Percentiles rank a stretch among this genome's conserved stretches.
Conservation (phyloP, 2,888 invertebrate genomes). For the Aleiodes alternator region DNA sequence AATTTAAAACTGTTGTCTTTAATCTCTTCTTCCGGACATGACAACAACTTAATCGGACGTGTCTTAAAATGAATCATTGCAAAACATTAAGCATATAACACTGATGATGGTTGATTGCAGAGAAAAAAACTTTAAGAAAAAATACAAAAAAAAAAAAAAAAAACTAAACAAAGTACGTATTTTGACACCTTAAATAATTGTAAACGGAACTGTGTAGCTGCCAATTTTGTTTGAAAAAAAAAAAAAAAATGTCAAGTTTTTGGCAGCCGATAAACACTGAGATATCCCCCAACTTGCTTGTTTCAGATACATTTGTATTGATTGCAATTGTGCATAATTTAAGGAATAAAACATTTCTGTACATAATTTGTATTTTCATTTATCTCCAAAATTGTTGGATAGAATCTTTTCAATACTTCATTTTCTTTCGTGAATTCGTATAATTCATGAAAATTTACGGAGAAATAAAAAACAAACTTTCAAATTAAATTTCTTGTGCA, state of each 20-base stretch:
- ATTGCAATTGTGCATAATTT: slow-evolving; percentile 77
- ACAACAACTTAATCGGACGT: slow-evolving; percentile 74
- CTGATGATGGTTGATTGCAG: slow-evolving; percentile 62
- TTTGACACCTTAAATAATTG: slow-evolving; percentile 43
- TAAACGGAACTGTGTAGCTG: slow-evolving; percentile 38
- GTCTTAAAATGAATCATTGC: slow-evolving; percentile 71
- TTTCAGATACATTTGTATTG: slow-evolving; percentile 77
- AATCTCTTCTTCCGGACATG: slow-evolving; percentile 74
- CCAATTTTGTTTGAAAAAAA: slow-evolving; percentile 58
- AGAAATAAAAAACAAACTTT: not conserved
- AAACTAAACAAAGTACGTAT: slow-evolving; percentile 42
- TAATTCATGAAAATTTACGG: not conserved
- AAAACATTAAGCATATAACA: slow-evolving; percentile 54
- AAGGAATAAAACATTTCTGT: slow-evolving; percentile 76
- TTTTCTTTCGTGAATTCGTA: slow-evolving; percentile 2
- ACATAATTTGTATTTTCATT: slow-evolving; percentile 68
- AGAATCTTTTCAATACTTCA: not conserved
- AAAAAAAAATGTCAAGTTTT: slow-evolving; percentile 62
- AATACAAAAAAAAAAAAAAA: slow-evolving; percentile 58
- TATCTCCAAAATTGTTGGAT: slow-evolving; percentile 9
- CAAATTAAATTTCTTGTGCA: slow-evolving; percentile 18
- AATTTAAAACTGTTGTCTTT: slow-evolving; percentile 56
- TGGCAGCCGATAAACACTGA: slow-evolving; percentile 74
- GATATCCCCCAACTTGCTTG: slow-evolving; percentile 76
- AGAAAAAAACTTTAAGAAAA: slow-evolving; percentile 68